Percentiles rank a stretch among this genome's conserved stretches.
Conservation (phyloP, 2,888 invertebrate species). For the Tenodera sinensis region DNA sequence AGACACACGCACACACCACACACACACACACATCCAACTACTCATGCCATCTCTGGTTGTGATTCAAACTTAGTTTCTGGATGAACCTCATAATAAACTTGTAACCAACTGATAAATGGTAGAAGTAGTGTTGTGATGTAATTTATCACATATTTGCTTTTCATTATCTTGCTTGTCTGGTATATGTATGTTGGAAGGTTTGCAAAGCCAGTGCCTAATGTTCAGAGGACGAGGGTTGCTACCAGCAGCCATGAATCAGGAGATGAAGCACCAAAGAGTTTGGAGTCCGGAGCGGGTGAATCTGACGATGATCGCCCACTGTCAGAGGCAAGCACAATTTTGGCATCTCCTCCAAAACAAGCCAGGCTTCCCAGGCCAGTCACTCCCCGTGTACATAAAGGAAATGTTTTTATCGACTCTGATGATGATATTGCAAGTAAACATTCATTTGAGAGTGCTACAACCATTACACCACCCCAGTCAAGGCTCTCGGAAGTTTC, state of each 20-base stretch:
- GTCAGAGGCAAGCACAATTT: background rate
- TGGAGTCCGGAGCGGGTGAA: too few relatives aligned
- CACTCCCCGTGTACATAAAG: conserved; percentile 31
- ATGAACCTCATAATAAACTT: too few relatives aligned
- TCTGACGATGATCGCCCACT: background rate
- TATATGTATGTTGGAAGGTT: background rate
- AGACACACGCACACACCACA: too few relatives aligned
- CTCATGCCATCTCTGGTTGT: too few relatives aligned
- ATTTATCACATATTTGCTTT: too few relatives aligned
- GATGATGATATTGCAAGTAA: conserved; percentile 54
- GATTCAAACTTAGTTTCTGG: too few relatives aligned
- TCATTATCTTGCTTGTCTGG: too few relatives aligned
- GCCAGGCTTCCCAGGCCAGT: background rate
- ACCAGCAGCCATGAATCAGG: conserved; percentile 61
- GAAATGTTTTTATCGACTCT: conserved; percentile 64
- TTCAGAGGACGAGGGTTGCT: conserved; percentile 36
- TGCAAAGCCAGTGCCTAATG: background rate
- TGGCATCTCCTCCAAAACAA: background rate
- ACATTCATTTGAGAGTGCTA: background rate
- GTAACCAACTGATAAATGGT: too few relatives aligned
- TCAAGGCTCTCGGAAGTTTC: conserved; percentile 35
- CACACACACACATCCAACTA: too few relatives aligned
- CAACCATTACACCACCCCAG: conserved; percentile 42
- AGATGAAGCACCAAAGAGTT: background rate
- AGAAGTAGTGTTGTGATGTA: too few relatives aligned